phyloP scores from a whole-genome alignment of 92 coral and sea anemone genomes.

The Epizoanthus stellaris region DNA sequence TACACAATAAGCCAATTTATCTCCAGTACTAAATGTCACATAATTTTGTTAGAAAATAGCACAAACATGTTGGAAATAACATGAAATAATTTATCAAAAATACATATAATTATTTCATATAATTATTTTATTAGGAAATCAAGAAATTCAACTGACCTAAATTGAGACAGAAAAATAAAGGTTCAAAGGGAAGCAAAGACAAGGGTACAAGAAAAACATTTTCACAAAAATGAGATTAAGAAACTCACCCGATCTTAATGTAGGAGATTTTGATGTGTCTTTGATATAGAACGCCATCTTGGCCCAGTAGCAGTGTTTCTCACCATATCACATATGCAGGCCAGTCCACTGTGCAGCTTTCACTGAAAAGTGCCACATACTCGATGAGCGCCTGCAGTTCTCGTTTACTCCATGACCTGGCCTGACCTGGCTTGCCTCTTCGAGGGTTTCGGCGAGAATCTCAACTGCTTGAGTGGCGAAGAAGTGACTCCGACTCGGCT shows the following conservation, averaged over 20 bases:
- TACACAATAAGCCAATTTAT: no score
- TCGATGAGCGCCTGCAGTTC: not conserved
- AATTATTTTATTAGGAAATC: no score
- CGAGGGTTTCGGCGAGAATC: not conserved
- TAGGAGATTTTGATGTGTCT: not conserved
- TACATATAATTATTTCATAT: no score
- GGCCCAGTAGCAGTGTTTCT: not conserved
- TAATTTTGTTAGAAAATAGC: no score
- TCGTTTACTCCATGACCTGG: not conserved
- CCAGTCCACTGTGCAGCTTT: not conserved
- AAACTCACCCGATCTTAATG: not conserved
- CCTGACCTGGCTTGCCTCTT: not conserved
- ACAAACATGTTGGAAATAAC: no score
- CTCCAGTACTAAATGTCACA: no score
- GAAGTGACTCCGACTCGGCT: not conserved
- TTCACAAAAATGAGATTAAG: no score
- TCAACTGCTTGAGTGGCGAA: not conserved
- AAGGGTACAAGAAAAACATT: no score
- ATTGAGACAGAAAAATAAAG: no score
- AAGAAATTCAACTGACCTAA: no score
- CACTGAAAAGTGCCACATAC: not conserved
- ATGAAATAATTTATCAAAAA: no score
- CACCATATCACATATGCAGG: not conserved
- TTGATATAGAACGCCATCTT: not conserved
- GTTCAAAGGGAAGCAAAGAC: no score